Evolutionary conservation across 2,113 vertebrate genomes (phyloP), one percentile per base, ranked within the genome.

Genomic region (Pluvianellus socialis): DNA sequence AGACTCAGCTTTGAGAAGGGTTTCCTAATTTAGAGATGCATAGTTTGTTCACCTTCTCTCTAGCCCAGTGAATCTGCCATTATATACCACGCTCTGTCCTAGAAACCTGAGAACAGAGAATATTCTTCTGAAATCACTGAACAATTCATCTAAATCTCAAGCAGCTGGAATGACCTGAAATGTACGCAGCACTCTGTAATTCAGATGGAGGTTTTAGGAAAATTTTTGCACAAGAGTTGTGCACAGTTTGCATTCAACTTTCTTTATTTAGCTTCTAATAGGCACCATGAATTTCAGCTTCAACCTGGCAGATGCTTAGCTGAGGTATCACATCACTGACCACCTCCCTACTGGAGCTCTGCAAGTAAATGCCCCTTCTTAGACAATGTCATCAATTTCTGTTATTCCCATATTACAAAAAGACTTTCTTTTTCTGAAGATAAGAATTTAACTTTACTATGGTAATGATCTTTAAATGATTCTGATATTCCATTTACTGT

Each of bases 381-480:
- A 65, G 32, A 19, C 14, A 65, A 22, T 0, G 0, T 28, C 9
- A 17, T 16, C 5, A 4, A 40, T 42, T n/a, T 44, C 12, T 72
- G 13, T 44, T 67, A 72, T 28, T 62, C 6, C 23, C 7, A 18
- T 33, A 26, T 28, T 59, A 72, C 8, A 82, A 79, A 24, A 7
- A 59, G 4, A 18, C 3, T 45, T 85, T 13, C 11, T 74, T 47
- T 4, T 79, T 74, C 24, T 30, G 21, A 74, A 59, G 19, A 15
- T 27, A 27, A 5, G 5, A 53, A 42, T 38, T 75, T 24, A 18
- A 44, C 4, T 81, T 79, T 45, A 47, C 5, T 62, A 16, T 2
- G 44, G 10, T 50, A 66, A 61, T 9, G 3, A n/a, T 38, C 5
- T 45, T 86, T 33, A 66, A 76, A 61, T 61, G 2, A 80, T 52